Base-by-base conservation (phyloP, 2,113 vertebrate genomes). In the Pogonocichla stellata region DNA sequence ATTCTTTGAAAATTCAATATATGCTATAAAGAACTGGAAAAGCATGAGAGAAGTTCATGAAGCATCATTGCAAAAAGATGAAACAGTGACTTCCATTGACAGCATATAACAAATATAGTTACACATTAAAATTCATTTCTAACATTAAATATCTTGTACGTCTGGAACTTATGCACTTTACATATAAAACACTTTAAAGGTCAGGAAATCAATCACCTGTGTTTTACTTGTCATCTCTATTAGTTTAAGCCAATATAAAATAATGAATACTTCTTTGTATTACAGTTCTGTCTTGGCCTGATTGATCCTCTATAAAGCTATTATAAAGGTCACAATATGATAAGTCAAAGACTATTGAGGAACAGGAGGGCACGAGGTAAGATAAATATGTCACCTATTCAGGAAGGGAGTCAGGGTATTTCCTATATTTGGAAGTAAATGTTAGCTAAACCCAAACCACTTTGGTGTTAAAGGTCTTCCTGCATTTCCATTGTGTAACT, bases 181-280 rank as follows among this genome's bases (percentile, higher is more conserved):
- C 83, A 96, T 91, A 93, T 43, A 85, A 97, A 97, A 88, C 78
- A 86, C 17, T 93, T 90, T 22, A 97, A 98, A 97, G 90, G 92
- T 97, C 93, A 97, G 65, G 92, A 96, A 97, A 97, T 96, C 92
- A 96, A 96, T 97, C 88, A 94, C 29, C 25, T 12, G 0, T 95
- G 84, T 93, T 97, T 97, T 93, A 94, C 74, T 96, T 96, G 93
- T 95, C 93, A 90, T 75, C 78, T 54, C 62, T 95, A 54, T 90
- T 95, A 85, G 72, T 66, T 93, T 97, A 96, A 96, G 47, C 72
- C 80, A 96, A 90, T 96, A 86, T 86, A 95, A 94, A 95, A 94
- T 70, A 97, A 96, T 29, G 73, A 95, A 89, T 87, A 90, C 65
- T 92, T 75, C 67, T 92, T 84, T 92, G 73, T 83, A 71, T 93